These are phyloP conservation scores for Promerops cafer DNA, from an alignment of 2,113 vertebrate genomes.

Conservation along the genomic window DNA sequence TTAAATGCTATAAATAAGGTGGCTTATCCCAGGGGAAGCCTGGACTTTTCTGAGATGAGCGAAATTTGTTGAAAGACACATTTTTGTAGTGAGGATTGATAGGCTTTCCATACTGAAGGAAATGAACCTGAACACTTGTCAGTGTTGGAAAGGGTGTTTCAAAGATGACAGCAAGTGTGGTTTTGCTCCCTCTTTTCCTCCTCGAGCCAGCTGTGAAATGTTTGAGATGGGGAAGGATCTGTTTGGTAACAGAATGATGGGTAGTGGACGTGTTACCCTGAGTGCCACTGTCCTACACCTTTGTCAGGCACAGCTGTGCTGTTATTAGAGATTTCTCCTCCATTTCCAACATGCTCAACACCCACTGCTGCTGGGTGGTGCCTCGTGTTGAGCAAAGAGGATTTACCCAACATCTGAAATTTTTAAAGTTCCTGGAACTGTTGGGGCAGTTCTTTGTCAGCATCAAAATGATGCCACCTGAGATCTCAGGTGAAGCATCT, in stretches of 20 bases:
- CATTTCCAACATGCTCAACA: fast-evolving
- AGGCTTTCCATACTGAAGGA: background rate
- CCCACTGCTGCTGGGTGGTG: background rate
- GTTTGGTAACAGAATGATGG: background rate
- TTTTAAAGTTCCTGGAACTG: background rate
- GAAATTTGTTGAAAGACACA: background rate
- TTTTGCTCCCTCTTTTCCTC: background rate
- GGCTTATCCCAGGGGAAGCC: background rate
- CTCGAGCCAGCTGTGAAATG: background rate
- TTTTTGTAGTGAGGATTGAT: background rate
- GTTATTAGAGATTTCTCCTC: background rate
- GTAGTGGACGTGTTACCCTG: fast-evolving
- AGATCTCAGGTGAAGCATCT: background rate
- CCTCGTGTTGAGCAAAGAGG: background rate
- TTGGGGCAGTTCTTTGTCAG: background rate
- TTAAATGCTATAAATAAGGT: background rate
- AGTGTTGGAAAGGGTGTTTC: background rate
- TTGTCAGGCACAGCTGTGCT: background rate
- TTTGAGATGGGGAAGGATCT: background rate
- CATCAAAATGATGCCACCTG: background rate
- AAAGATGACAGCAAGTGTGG: fast-evolving
- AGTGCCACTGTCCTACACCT: background rate
- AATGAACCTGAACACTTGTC: background rate
- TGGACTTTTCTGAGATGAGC: background rate
- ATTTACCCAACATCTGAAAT: background rate